Evolutionary conservation across 35 echinoderm and acorn worm genomes (phyloP).

Genomic region (Ophiothrix spiculata): DNA sequence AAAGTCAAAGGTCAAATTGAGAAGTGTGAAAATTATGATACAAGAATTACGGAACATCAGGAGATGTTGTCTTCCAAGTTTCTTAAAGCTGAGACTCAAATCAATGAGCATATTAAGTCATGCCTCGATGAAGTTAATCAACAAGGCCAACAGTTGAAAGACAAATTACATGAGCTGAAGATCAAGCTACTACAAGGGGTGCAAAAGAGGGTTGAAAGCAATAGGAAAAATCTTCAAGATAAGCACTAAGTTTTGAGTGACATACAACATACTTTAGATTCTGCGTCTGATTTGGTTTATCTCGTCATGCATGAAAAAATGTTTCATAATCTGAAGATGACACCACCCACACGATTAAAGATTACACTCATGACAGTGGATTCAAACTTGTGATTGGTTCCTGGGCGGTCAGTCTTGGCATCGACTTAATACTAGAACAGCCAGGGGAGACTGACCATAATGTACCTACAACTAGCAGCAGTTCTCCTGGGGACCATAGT

Average conservation of each 20-base stretch:
- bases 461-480: background rate
- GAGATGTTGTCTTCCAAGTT: background rate
- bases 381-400: background rate
- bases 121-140: background rate
- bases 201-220: background rate
- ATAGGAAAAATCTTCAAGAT: background rate
- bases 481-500: background rate
- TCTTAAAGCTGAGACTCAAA: background rate
- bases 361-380: background rate
- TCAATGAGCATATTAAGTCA: background rate
- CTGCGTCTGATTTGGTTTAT: background rate
- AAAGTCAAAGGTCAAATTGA: background rate
- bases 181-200: background rate
- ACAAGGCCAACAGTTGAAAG: background rate
- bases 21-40: background rate
- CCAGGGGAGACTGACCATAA: background rate
- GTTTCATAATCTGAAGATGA: background rate
- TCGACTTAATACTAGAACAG: background rate
- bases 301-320: background rate
- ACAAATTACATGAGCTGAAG: background rate
- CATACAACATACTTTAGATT: background rate
- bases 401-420: background rate
- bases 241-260: background rate
- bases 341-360: background rate
- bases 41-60: background rate